phyloP scores from a whole-genome alignment of 1,140 invertebrate genomes.

The Caenorhabditis remanei region DNA sequence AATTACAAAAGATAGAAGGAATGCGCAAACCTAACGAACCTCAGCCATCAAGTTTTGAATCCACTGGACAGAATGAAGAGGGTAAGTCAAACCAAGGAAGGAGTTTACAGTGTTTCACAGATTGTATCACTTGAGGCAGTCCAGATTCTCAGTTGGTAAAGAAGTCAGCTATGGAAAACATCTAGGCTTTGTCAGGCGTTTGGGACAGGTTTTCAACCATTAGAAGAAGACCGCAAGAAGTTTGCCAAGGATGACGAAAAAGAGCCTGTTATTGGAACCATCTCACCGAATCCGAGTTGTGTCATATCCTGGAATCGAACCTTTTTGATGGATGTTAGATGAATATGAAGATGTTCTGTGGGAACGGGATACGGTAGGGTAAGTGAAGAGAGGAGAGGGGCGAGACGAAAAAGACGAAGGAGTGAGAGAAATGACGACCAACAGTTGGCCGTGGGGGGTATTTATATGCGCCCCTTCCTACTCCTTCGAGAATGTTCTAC shows the following conservation, averaged over 20 bases:
- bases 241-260: background rate
- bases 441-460: background rate
- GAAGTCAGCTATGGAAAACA: conserved; percentile 3
- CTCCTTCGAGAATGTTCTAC: conserved; percentile 33
- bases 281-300: conserved; percentile 40
- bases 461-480: conserved; percentile 46
- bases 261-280: conserved; percentile 31
- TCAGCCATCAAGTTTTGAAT: background rate
- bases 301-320: conserved; percentile 18
- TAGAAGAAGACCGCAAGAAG: conserved; percentile 4
- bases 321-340: background rate
- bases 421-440: background rate
- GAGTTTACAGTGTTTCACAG: conserved; percentile 23
- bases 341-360: background rate
- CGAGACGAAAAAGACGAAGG: background rate
- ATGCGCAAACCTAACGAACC: conserved; percentile 53
- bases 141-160: background rate
- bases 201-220: conserved; percentile 9
- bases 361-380: background rate
- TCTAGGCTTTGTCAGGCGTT: background rate
- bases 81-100: conserved; percentile 18
- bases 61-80: background rate
- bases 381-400: background rate
- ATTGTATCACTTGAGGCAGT: background rate
- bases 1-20: background rate